phyloP scores from a whole-genome alignment of 37 sponge, comb jelly and placozoan genomes.

The Tethya wilhelma region DNA sequence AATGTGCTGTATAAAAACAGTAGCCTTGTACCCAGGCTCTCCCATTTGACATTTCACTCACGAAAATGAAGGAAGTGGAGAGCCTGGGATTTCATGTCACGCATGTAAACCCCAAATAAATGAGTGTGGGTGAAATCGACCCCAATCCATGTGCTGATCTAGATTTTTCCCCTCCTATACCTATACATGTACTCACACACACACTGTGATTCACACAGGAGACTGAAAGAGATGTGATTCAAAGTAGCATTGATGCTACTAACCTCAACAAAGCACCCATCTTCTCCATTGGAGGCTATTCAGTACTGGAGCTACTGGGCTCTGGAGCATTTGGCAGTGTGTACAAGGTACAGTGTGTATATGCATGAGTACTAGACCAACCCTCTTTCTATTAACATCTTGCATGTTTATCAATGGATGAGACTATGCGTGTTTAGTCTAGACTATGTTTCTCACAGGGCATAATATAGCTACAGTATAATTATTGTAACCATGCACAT shows the following conservation, averaged over 20 bases:
- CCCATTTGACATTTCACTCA: no score
- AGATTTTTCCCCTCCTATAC: not conserved
- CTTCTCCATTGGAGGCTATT: slow-evolving; percentile 66
- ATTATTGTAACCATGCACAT: no score
- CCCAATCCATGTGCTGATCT: no score
- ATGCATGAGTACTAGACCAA: not conserved
- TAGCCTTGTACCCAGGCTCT: no score
- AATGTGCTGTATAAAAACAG: not conserved
- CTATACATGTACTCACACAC: no score
- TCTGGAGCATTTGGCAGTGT: slow-evolving; percentile 93
- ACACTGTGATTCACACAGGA: slow-evolving; percentile 49
- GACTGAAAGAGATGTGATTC: slow-evolving; percentile 38
- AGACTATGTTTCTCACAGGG: not conserved
- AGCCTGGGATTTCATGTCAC: no score
- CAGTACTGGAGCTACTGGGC: slow-evolving; percentile 81
- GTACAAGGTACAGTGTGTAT: slow-evolving; percentile 75
- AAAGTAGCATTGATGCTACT: slow-evolving; percentile 35
- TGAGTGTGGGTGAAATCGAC: no score
- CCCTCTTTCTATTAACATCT: not conserved
- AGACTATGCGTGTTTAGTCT: no score
- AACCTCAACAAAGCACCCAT: slow-evolving; percentile 66
- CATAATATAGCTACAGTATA: no score
- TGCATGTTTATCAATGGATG: no score
- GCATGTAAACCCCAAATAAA: no score
- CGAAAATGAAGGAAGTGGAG: no score